Base-by-base conservation (phyloP, 2,113 vertebrate genomes). In the Cyanoliseus patagonus region DNA sequence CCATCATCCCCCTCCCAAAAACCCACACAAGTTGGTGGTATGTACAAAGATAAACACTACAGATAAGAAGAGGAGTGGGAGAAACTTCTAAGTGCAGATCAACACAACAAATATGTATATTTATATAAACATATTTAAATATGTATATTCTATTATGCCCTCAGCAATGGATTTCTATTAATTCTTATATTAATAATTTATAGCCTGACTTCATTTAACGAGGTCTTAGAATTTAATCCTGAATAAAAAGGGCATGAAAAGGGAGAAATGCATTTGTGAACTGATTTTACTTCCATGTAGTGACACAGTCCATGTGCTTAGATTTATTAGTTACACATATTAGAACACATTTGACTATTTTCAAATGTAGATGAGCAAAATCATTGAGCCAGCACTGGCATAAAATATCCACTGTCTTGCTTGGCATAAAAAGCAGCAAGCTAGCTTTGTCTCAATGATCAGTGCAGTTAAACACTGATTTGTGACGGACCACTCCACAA, bases 101-200 rank as follows among this genome's bases (percentile, higher is more conserved):
- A 97, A 90, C 52, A 91, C 61, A 74, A 78, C 83, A 92, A 83
- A 31, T 19, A 57, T 4, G 13, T 8, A 12, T 35, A 5, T 11
- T 6, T 80, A 93, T 87, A 49, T 8, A 96, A 89, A 57, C 62
- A 80, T 3, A 25, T 22, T 24, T 69, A 80, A 2, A 28, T 18
- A 35, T 25, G 17, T 18, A 7, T n/a, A 39, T 70, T 97, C 24
- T 78, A 55, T 75, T 93, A 79, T 49, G 97, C 28, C 42, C 52
- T 96, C 85, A 70, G 47, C 24, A 93, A 94, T 39, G 92, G 55
- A 92, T 88, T 9, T 87, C 77, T 95, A 94, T 95, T 97, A 95
- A 97, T 96, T 97, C 67, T 87, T 73, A 33, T 79, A 96, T 97
- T 95, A 97, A 97, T 96, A 97, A 96, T 98, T 96, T 94, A 92